Conservation (phyloP, 2,888 invertebrate genomes). For the Andrena praecox region DNA sequence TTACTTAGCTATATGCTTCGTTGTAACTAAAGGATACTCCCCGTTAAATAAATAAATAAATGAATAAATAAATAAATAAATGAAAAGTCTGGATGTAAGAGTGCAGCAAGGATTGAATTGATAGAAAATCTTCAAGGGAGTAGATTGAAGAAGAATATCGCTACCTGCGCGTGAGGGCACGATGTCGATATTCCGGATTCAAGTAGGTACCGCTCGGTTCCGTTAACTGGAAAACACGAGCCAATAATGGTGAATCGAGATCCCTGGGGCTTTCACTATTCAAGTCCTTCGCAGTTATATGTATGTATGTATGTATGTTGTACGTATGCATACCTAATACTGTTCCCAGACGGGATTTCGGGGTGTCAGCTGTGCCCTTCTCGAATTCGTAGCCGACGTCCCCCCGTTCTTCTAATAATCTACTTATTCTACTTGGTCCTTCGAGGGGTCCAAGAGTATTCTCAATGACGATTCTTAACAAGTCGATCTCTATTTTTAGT, state of each 20-base stretch:
- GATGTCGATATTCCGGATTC: not conserved
- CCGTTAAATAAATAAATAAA: too few relatives aligned
- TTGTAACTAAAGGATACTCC: too few relatives aligned
- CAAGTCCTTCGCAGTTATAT: not conserved
- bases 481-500: too few relatives aligned
- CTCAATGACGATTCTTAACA: too few relatives aligned
- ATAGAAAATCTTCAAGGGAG: too few relatives aligned
- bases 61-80: too few relatives aligned
- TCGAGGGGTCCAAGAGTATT: not conserved
- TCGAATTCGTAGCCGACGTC: not conserved
- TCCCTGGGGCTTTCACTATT: not conserved
- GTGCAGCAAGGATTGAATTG: too few relatives aligned
- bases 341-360: not conserved
- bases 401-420: not conserved
- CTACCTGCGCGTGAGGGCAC: not conserved
- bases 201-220: conserved; percentile 7
- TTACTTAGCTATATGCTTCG: too few relatives aligned
- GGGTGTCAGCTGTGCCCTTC: not conserved
- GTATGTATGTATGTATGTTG: too few relatives aligned
- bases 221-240: conserved; percentile 21
- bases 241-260: not conserved
- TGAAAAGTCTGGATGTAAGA: too few relatives aligned
- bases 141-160: too few relatives aligned
- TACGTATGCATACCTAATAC: not conserved
- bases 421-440: not conserved